Base-by-base conservation (phyloP, 2,888 invertebrate species). In the Callinectes sapidus region DNA sequence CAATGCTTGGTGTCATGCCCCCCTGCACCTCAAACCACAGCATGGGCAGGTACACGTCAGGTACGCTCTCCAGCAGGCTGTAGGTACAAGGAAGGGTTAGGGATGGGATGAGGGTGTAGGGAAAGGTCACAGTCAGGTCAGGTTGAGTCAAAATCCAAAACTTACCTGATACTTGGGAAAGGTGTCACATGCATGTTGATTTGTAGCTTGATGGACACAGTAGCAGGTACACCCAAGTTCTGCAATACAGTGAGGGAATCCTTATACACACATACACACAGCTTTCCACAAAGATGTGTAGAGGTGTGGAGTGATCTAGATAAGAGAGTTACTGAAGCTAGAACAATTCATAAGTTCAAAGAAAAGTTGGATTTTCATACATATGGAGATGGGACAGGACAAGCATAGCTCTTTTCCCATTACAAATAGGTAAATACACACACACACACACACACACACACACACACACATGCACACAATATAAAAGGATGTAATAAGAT, bases 1-100 rank as follows among this genome's bases (percentile, higher is more conserved):
- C 90, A 54, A 89, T 32, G 3, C 90, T 90, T 35, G 89, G 88
- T 8, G 94, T 90, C 71, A 93, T 89, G 3, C 77, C 90, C 1
- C 91, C 92, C 55, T 32, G 66, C 42, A 91, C 91, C 87, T 94
- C 94, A 90, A 94, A 94, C 94, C 94, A 94, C n/a, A 94, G 85
- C 88, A 94, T 89, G 1, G 94, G 94, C 28, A 94, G 89, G 89
- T 92, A 91, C 23, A 94, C 92, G n/a, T 92, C 92, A 6, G 93
- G 92, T 6, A 94, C 92, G 0, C 77, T 16, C n/a, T 61, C 32
- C 48, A 93, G 77, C 39, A 94, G 61, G 71, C 94, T 94, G 92
- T 18, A 14, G 71, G 32, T 13, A 77, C n/a, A 23, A 61, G 23
- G 61, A 61, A 61, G 23, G 61, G 23, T 61, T 23, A 61, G 18